Conservation (phyloP, 1,140 invertebrate genomes). For the Cardiocondyla obscurior region DNA sequence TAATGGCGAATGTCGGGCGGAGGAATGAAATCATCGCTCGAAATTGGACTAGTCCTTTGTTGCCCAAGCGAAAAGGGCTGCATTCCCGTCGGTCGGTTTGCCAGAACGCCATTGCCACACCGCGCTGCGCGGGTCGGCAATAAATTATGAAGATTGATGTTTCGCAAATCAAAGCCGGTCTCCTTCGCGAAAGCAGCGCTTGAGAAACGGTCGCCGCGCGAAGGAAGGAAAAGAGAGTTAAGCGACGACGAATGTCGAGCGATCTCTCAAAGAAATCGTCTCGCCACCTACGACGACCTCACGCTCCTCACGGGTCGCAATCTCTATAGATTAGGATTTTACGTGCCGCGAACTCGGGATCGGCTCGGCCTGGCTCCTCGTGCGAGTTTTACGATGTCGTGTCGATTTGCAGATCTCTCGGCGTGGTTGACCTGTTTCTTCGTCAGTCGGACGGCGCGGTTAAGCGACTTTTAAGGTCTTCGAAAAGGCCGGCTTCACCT, state of each 20-base stretch:
- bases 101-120: conserved; percentile 51
- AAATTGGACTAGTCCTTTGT: conserved; percentile 53
- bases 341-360: conserved; percentile 37
- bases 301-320: too few relatives aligned
- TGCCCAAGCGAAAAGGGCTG: conserved; percentile 26
- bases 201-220: conserved; percentile 26
- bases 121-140: conserved; percentile 53
- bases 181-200: conserved; percentile 53
- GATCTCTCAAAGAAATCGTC: conserved; percentile 65
- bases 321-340: conserved; percentile 63
- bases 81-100: conserved; percentile 52
- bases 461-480: conserved; percentile 64
- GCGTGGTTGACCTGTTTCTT: conserved; percentile 65
- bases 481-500: conserved; percentile 61
- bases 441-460: conserved; percentile 55
- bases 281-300: conserved; percentile 68
- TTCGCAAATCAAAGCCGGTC: conserved; percentile 72
- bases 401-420: conserved; percentile 66
- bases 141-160: conserved; percentile 74
- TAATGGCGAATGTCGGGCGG: conserved; percentile 14
- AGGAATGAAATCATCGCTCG: conserved; percentile 52
- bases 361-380: conserved; percentile 31
- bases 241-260: conserved; percentile 36
- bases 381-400: conserved; percentile 69
- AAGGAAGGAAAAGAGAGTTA: conserved; percentile 18